Percentiles rank a stretch among this genome's conserved stretches.
These are phyloP conservation scores for Pygocentrus nattereri DNA, from an alignment of 2,797 vertebrate genomes.

Conservation along the genomic window DNA sequence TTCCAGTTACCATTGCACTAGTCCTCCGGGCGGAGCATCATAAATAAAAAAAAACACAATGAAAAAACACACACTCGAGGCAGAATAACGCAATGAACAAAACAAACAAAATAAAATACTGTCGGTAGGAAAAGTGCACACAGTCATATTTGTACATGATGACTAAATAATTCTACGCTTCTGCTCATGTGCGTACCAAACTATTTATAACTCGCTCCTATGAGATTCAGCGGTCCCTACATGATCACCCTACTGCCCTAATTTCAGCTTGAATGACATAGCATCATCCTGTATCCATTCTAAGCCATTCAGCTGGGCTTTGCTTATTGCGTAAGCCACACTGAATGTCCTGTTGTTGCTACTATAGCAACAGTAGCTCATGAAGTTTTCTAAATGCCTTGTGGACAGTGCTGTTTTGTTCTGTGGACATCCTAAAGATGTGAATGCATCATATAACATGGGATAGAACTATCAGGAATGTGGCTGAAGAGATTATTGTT, in stretches of 20 bases:
- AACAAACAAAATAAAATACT: constrained; percentile 76
- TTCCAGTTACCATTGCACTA: constrained; percentile 85
- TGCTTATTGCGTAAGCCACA: background rate
- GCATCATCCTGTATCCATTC: background rate
- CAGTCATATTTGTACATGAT: constrained; percentile 72
- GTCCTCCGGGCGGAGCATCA: constrained; percentile 81
- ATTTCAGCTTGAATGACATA: background rate
- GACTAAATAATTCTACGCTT: constrained; percentile 68
- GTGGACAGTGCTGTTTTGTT: background rate
- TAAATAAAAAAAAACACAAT: constrained; percentile 82
- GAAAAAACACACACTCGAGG: constrained; percentile 60
- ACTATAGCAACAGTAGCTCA: background rate
- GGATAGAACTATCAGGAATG: constrained; percentile 24
- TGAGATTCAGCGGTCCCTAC: constrained; percentile 37
- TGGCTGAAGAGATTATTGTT: constrained; percentile 4
- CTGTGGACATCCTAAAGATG: background rate
- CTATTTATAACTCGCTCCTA: constrained; percentile 51
- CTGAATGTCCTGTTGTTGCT: constrained; percentile 8
- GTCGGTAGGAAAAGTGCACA: constrained; percentile 87
- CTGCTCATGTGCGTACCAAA: constrained; percentile 56
- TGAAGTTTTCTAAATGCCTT: background rate
- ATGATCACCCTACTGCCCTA: background rate
- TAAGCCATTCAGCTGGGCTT: background rate
- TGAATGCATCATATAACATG: background rate
- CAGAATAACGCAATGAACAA: constrained; percentile 57